Percentiles rank a stretch among this genome's conserved stretches.
Evolutionary conservation across 2,797 vertebrate species (phyloP).

Genomic region (Clamator glandarius): DNA sequence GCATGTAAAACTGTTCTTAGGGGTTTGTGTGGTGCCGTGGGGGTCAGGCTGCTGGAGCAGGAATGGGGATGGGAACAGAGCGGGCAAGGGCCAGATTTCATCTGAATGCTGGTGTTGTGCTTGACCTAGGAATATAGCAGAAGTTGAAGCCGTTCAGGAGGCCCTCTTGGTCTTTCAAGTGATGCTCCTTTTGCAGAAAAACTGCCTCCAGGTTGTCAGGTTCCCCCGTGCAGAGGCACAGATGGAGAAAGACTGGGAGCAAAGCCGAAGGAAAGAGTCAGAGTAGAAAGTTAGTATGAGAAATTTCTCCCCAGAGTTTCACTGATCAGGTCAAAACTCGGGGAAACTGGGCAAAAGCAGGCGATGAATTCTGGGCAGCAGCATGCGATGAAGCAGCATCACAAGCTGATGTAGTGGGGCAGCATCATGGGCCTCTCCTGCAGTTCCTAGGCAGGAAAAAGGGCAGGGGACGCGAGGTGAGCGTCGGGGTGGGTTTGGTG

Average conservation of each 20-base stretch:
- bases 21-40: background rate
- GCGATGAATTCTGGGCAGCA: background rate
- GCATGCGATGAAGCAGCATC: background rate
- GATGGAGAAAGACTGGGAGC: background rate
- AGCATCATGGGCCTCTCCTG: background rate
- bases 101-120: background rate
- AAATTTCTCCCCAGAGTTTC: background rate
- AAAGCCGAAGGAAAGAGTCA: background rate
- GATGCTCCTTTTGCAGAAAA: background rate
- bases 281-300: accelerated
- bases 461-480: background rate
- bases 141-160: no score
- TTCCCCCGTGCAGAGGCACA: background rate
- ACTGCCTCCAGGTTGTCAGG: background rate
- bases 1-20: background rate
- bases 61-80: background rate
- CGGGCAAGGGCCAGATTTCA: background rate
- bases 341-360: background rate
- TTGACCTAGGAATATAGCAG: background rate
- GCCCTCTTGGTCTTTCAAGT: background rate
- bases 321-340: background rate
- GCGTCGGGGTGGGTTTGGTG: background rate
- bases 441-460: background rate
- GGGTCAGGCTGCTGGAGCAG: background rate
- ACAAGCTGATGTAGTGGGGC: background rate